Conservation (phyloP, 2,888 invertebrate species). For the Balanococcus diminutus region DNA sequence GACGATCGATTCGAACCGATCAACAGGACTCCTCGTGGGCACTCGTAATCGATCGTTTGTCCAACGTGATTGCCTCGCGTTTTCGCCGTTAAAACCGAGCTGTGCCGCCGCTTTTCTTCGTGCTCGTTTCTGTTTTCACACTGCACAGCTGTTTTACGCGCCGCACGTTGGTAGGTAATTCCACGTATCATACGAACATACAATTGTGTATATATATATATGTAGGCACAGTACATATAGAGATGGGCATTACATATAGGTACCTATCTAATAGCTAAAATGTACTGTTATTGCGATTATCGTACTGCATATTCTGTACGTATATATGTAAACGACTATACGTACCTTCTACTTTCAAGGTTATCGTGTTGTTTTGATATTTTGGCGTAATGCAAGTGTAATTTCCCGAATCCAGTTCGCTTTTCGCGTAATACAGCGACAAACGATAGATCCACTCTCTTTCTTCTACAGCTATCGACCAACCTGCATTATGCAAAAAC, state of each 20-base stretch:
- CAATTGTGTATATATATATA: not conserved
- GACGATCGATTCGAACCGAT: slow-evolving; percentile 78
- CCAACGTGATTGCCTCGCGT: slow-evolving; percentile 73
- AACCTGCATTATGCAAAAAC: slow-evolving; percentile 65
- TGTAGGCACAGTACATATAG: not conserved
- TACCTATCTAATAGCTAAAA: slow-evolving; percentile 56
- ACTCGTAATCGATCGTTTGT: slow-evolving; percentile 76
- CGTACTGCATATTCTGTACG: no score
- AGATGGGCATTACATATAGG: not conserved
- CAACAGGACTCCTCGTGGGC: slow-evolving; percentile 79
- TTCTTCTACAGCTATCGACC: slow-evolving; percentile 77
- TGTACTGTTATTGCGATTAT: no score
- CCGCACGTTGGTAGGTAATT: no score
- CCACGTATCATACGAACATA: not conserved
- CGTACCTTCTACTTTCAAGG: slow-evolving; percentile 79
- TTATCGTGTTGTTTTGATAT: slow-evolving; percentile 78
- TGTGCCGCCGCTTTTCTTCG: slow-evolving; percentile 65
- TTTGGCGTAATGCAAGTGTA: slow-evolving; percentile 84
- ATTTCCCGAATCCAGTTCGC: slow-evolving; percentile 77
- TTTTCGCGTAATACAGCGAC: slow-evolving; percentile 79
- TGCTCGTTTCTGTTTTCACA: slow-evolving; percentile 63
- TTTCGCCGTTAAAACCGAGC: slow-evolving; percentile 63
- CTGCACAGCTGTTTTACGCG: slow-evolving; percentile 65
- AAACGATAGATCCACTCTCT: slow-evolving; percentile 81
- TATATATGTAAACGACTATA: no score